Percentiles rank a stretch among this genome's conserved stretches.
Evolutionary conservation across 2,113 vertebrate genomes (phyloP).

Genomic region (Amia ocellicauda): DNA sequence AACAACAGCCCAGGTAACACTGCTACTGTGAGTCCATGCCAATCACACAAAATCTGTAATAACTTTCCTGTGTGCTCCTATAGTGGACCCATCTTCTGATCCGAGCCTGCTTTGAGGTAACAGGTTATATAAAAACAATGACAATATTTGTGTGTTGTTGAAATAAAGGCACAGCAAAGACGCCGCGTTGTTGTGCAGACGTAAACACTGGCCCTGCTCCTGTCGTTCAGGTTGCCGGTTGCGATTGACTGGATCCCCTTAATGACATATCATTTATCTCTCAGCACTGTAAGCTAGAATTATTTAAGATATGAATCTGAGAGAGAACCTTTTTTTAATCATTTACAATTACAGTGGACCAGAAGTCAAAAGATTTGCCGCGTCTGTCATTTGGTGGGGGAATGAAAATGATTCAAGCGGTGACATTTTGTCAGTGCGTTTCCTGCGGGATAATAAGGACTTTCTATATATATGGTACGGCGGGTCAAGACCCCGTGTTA

Average conservation of each 20-base stretch:
- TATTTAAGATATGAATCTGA: slow-evolving; percentile 46
- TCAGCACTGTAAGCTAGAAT: slow-evolving; percentile 44
- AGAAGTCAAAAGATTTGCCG: slow-evolving; percentile 48
- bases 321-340: slow-evolving; percentile 48
- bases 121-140: slow-evolving; percentile 8
- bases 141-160: slow-evolving; percentile 16
- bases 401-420: slow-evolving; percentile 33
- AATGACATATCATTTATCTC: slow-evolving; percentile 42
- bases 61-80: too few species aligned
- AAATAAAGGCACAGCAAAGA: slow-evolving; percentile 9
- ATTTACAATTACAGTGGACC: slow-evolving; percentile 48
- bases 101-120: too few species aligned
- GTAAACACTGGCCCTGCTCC: slow-evolving; percentile 31
- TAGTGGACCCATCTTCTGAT: too few species aligned
- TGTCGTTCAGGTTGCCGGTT: slow-evolving; percentile 24
- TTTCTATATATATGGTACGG: slow-evolving; percentile 38
- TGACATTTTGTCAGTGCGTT: slow-evolving; percentile 46
- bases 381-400: slow-evolving; percentile 37
- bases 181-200: slow-evolving; percentile 16
- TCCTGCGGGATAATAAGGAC: slow-evolving; percentile 40
- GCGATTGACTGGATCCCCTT: slow-evolving; percentile 28
- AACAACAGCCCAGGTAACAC: too few species aligned
- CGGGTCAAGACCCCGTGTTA: slow-evolving; percentile 52
- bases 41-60: too few species aligned
- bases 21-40: too few species aligned